phyloP scores from a whole-genome alignment of 2,113 vertebrate species.

The Etheostoma spectabile region DNA sequence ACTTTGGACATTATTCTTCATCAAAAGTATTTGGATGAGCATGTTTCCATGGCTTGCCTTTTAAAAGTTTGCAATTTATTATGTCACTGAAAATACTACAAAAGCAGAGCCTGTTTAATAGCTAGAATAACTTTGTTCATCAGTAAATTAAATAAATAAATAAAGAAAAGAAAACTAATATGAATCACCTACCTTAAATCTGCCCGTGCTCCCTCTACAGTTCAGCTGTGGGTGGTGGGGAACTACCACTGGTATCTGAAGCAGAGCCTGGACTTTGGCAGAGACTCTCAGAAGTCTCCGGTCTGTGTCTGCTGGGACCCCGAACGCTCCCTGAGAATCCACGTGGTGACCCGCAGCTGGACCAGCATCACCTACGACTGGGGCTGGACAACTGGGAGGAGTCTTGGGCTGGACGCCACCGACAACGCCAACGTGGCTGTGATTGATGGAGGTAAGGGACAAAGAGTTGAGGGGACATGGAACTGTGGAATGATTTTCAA shows the following conservation, averaged over 20 bases:
- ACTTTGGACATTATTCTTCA: too few relatives aligned
- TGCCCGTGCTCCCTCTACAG: slow-evolving; percentile 69
- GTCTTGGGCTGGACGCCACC: slow-evolving; percentile 74
- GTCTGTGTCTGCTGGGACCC: slow-evolving; percentile 92
- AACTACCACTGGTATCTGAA: slow-evolving; percentile 99
- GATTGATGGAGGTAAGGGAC: slow-evolving; percentile 91
- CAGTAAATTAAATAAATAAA: not conserved
- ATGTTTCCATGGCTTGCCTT: not conserved
- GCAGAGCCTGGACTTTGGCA: slow-evolving; percentile 90
- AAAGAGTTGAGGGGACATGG: not conserved
- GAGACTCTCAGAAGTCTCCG: slow-evolving; percentile 77
- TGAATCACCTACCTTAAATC: not conserved
- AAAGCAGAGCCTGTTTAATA: not conserved
- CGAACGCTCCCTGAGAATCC: slow-evolving; percentile 84
- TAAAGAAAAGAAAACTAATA: too few relatives aligned
- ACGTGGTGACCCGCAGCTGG: slow-evolving; percentile 88
- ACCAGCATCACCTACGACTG: slow-evolving; percentile 89
- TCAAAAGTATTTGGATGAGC: not conserved
- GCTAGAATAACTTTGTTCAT: not conserved
- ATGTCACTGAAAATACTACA: not conserved
- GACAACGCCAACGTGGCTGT: slow-evolving; percentile 91
- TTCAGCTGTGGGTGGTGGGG: slow-evolving; percentile 93
- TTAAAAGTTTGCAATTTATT: not conserved
- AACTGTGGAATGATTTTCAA: not conserved
- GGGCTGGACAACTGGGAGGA: slow-evolving; percentile 91